Evolutionary conservation across 2,888 invertebrate genomes (phyloP).

Genomic region (Drepanosiphum platanoidis): DNA sequence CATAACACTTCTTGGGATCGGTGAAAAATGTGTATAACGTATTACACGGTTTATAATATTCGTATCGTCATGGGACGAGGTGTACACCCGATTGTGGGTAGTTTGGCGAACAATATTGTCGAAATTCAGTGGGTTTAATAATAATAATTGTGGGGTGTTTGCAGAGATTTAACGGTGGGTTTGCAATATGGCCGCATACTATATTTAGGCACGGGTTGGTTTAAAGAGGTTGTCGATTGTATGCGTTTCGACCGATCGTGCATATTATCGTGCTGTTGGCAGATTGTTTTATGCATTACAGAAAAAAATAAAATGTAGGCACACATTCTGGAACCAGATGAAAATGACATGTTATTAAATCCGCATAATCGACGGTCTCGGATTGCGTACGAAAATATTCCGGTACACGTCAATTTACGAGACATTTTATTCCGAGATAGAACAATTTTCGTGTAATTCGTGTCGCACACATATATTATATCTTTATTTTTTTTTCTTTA

Average conservation of each 20-base stretch:
- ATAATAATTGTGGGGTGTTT: not conserved
- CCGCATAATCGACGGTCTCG: not conserved
- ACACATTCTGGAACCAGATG: conserved; percentile 14
- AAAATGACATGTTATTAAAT: conserved; percentile 26
- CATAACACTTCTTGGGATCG: not conserved
- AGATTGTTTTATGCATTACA: not conserved
- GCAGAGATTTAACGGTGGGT: not conserved
- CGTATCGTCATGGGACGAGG: too few relatives aligned
- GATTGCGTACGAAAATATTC: conserved; percentile 3
- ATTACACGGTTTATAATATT: too few relatives aligned
- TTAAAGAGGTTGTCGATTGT: conserved; percentile 4
- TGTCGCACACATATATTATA: not conserved
- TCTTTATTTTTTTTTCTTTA: not conserved
- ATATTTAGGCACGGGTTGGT: not conserved
- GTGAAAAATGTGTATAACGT: not conserved
- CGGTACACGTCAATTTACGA: not conserved
- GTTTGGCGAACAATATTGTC: not conserved
- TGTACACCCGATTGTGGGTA: not conserved
- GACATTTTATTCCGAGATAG: not conserved
- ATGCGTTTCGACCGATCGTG: not conserved
- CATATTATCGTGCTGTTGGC: not conserved
- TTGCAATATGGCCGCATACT: not conserved
- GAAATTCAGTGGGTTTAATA: not conserved
- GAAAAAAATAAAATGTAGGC: not conserved
- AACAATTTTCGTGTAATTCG: not conserved